phyloP scores from a whole-genome alignment of 1,140 invertebrate species.

The Macrotrachela quadricornifera region DNA sequence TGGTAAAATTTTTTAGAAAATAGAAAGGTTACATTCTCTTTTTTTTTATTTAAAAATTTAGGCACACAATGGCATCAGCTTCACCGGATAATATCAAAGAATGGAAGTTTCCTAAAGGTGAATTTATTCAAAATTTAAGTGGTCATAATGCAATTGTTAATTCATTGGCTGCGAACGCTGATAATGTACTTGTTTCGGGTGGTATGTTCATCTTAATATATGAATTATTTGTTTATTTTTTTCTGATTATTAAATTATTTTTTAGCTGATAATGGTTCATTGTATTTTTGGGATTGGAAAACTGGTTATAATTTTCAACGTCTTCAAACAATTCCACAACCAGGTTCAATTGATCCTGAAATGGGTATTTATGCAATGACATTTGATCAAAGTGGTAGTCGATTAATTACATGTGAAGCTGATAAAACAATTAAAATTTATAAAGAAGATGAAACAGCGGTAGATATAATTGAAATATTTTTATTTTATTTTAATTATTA shows the following conservation, averaged over 20 bases:
- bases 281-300: conserved; percentile 96
- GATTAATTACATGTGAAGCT: conserved; percentile 85
- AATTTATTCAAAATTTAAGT: conserved; percentile 86
- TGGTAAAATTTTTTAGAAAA: conserved; percentile 35
- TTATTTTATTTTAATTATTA: conserved; percentile 11
- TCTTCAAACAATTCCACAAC: conserved; percentile 70
- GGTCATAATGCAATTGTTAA: conserved; percentile 96
- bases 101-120: conserved; percentile 93
- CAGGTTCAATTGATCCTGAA: conserved; percentile 97
- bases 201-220: conserved; percentile 19
- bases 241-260: no score
- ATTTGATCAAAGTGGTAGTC: conserved; percentile 74
- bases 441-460: conserved; percentile 80
- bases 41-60: conserved; percentile 19
- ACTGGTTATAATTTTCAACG: conserved; percentile 95
- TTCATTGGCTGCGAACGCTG: conserved; percentile 70
- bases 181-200: conserved; percentile 84
- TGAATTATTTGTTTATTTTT: no score
- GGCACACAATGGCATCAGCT: conserved; percentile 85
- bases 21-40: neutral
- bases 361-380: conserved; percentile 83
- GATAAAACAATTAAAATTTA: conserved; percentile 99
- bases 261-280: conserved; percentile 68
- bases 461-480: conserved; percentile 22
- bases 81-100: conserved; percentile 98